Percentiles rank a stretch among this genome's conserved stretches.
These are phyloP conservation scores for Porites lobata DNA, from an alignment of 92 coral and sea anemone species.

Conservation along the genomic window DNA sequence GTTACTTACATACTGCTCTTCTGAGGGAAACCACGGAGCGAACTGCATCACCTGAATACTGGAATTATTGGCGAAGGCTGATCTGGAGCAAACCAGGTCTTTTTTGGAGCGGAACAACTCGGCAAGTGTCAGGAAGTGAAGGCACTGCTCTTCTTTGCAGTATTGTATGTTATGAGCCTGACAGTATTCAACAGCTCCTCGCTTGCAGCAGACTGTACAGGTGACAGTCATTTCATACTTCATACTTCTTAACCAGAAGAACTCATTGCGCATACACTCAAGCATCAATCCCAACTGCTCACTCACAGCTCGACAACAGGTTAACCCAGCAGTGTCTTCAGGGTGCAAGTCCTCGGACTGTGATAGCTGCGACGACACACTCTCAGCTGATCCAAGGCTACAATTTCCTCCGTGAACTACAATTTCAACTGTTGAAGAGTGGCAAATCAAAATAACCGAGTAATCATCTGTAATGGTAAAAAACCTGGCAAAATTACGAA, in stretches of 20 bases:
- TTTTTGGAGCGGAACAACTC: not conserved
- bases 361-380: not conserved
- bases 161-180: not conserved
- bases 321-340: not conserved
- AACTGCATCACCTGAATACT: not conserved
- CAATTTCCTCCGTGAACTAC: not conserved
- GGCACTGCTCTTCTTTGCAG: not conserved
- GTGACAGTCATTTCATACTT: slow-evolving; percentile 11
- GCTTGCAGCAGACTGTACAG: slow-evolving; percentile 38
- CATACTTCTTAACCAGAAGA: slow-evolving; percentile 28
- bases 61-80: not conserved
- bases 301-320: slow-evolving; percentile 5
- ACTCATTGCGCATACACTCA: slow-evolving; percentile 30
- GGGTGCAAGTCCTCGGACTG: not conserved
- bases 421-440: not conserved
- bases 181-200: not conserved
- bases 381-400: not conserved
- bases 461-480: slow-evolving; percentile 4
- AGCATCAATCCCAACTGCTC: slow-evolving; percentile 1
- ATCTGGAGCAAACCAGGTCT: not conserved
- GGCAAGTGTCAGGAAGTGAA: not conserved
- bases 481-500: slow-evolving; percentile 21
- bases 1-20: not conserved
- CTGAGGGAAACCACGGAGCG: not conserved
- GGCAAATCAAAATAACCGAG: slow-evolving; percentile 1